These are phyloP conservation scores for Passer montanus DNA, from an alignment of 2,113 vertebrate genomes.

Conservation along the genomic window DNA sequence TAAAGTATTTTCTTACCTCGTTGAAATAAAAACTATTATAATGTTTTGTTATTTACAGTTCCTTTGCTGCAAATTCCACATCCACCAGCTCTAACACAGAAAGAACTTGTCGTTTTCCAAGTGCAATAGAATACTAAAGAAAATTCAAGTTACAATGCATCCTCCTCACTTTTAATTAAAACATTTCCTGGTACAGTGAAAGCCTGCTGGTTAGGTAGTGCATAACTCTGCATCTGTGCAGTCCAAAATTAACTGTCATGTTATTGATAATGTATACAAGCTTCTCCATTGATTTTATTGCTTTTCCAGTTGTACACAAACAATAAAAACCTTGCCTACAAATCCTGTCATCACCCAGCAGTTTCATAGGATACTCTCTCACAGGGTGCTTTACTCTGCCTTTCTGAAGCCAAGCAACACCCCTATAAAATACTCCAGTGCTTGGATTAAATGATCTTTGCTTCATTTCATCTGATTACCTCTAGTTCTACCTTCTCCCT, in stretches of 20 bases:
- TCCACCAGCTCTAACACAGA: neutral
- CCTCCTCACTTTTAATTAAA: neutral
- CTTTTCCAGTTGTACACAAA: neutral
- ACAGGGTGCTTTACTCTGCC: neutral
- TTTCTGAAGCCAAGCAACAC: neutral
- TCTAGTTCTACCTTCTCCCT: neutral
- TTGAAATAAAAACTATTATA: neutral
- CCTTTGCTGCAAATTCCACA: neutral
- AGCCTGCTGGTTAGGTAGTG: neutral
- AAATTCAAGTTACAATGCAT: neutral
- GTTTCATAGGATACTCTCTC: neutral
- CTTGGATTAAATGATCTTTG: conserved; percentile 17
- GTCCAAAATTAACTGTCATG: neutral
- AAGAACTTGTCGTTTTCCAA: neutral
- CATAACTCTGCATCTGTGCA: neutral
- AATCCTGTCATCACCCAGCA: neutral
- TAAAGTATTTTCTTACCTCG: neutral
- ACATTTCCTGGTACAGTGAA: neutral
- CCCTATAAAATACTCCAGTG: neutral
- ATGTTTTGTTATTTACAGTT: neutral
- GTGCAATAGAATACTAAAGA: neutral
- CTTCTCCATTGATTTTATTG: neutral
- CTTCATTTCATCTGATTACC: conserved; percentile 40
- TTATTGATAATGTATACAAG: neutral
- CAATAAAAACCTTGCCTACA: neutral